Evolutionary conservation across 2,113 vertebrate species (phyloP), one percentile per base, ranked within the genome.

Genomic region (Etheostoma cragini): DNA sequence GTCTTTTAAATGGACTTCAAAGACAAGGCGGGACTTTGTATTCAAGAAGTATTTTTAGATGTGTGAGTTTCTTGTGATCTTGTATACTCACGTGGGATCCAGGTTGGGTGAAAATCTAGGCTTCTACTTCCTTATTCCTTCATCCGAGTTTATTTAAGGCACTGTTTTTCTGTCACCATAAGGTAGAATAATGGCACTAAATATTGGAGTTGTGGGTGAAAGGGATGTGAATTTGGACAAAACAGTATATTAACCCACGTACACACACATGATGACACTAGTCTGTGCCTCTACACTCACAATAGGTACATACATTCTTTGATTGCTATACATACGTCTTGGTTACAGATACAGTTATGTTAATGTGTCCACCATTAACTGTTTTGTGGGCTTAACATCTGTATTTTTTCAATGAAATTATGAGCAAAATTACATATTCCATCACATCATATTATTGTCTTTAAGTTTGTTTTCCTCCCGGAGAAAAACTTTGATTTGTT

Each of bases 11-110:
- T 68, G 53, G 38, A 45, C 62, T 65, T 84, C 33, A 73, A 68
- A 73, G 50, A 22, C 63, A 5, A 22, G 35, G 12, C 24, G 7
- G 5, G 42, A 54, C 35, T 56, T 22, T 62, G n/a, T 26, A 19
- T 58, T 79, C 33, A 24, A 64, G 50, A 73, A 21, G 14, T 22
- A 24, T 64, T 75, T 60, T 72, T 24, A 67, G 30, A 72, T 78
- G 45, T 56, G 46, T 52, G 35, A 65, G 68, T 50, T 46, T 49
- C 6, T 70, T 80, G 49, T 75, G 46, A 69, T 70, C 58, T 46
- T 54, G 8, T 33, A 24, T 68, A 7, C 45, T 78, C 35, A 45
- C 1, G 1, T 49, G 38, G 7, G 67, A 53, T 76, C 22, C 68
- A 77, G 42, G 8, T 62, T 19, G 6, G 6, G 45, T 64, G 3